These are phyloP conservation scores for Lanius ludovicianus DNA, from an alignment of 2,113 vertebrate genomes.

Conservation along the genomic window DNA sequence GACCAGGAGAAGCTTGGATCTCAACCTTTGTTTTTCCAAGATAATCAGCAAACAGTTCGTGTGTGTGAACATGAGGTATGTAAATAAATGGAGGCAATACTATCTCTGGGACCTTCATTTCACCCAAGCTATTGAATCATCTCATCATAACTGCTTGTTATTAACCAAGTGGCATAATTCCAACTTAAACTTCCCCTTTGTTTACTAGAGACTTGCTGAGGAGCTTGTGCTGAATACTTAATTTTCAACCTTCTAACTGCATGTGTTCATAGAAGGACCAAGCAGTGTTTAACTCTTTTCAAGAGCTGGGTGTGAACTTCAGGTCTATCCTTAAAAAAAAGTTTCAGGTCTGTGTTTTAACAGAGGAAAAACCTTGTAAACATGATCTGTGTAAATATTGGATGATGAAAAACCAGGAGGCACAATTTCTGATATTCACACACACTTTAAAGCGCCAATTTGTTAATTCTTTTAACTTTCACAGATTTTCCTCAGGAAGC, in stretches of 20 bases:
- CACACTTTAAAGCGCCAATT: not conserved
- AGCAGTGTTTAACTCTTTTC: not conserved
- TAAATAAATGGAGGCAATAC: conserved; percentile 38
- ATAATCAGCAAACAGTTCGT: conserved; percentile 6
- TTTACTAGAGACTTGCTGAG: conserved; percentile 42
- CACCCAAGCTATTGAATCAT: conserved; percentile 46
- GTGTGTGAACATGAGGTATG: not conserved
- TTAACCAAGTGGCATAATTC: conserved; percentile 58
- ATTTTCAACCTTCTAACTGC: conserved; percentile 1
- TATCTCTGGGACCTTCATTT: conserved; percentile 36
- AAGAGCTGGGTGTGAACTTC: not conserved
- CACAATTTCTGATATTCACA: not conserved
- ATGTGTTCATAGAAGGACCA: not conserved
- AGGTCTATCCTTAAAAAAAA: not conserved
- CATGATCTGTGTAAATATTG: rapidly evolving
- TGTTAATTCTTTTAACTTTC: not conserved
- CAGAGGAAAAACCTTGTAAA: not conserved
- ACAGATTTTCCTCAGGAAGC: not conserved
- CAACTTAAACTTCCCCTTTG: conserved; percentile 59
- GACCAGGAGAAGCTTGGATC: not conserved
- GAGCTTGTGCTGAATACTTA: not conserved
- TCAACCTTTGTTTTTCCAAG: not conserved
- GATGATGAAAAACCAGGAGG: not conserved
- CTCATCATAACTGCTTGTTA: conserved; percentile 47
- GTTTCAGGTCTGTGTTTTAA: not conserved